A percentile compares a stretch with the other conserved stretches of the same genome.
These are phyloP conservation scores for Leiothrix lutea DNA, from an alignment of 2,113 vertebrate species.

Conservation along the genomic window DNA sequence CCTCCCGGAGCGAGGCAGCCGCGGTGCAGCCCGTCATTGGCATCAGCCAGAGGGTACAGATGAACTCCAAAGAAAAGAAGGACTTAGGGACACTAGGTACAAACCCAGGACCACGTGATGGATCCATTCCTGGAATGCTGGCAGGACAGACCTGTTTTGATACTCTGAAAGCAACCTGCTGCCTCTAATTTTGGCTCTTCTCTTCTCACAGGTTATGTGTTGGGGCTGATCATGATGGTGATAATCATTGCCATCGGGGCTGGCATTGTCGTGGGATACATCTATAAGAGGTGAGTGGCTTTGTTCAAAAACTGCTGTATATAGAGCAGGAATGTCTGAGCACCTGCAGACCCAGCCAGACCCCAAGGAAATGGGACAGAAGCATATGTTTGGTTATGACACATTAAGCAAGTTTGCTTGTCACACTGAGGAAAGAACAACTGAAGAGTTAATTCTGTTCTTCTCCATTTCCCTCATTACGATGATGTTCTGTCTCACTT, in stretches of 20 bases:
- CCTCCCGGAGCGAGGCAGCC: constrained; percentile 70
- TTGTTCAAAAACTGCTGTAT: background rate
- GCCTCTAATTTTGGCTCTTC: background rate
- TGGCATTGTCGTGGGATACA: constrained; percentile 89
- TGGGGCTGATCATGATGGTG: constrained; percentile 88
- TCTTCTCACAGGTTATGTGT: constrained; percentile 79
- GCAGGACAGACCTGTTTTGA: background rate
- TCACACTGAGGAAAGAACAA: background rate
- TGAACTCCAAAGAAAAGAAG: constrained; percentile 86
- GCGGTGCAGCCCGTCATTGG: constrained; percentile 84
- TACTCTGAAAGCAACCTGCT: background rate
- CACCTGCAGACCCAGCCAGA: background rate
- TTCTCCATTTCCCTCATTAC: background rate
- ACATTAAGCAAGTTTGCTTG: background rate
- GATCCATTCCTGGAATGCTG: background rate
- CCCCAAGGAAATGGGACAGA: background rate
- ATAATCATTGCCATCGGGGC: constrained; percentile 87
- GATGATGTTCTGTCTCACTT: background rate
- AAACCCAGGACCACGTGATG: background rate
- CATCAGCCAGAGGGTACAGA: constrained; percentile 86
- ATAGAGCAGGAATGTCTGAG: background rate
- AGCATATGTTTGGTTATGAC: background rate
- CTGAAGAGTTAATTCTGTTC: background rate
- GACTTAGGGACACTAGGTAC: constrained; percentile 88
- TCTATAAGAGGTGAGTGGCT: constrained; percentile 89